phyloP scores from a whole-genome alignment of 2,113 vertebrate species.

The Sebastes fasciatus region DNA sequence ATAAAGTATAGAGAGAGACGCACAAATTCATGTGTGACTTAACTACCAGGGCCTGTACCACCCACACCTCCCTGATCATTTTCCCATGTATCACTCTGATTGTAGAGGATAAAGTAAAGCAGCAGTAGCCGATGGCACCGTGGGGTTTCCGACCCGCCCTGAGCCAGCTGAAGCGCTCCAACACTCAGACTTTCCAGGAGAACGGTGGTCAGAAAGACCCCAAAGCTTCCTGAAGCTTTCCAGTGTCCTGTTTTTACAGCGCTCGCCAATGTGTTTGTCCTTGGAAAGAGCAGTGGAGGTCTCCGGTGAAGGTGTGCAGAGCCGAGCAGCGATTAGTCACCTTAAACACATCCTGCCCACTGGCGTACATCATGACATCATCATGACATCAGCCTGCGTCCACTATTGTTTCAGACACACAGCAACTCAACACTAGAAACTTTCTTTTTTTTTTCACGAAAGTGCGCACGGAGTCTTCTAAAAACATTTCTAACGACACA shows the following conservation, averaged over 20 bases:
- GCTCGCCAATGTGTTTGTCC: conserved; percentile 61
- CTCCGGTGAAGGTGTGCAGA: conserved; percentile 59
- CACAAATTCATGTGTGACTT: conserved; percentile 58
- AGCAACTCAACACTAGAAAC: background rate
- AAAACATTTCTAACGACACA: conserved; percentile 64
- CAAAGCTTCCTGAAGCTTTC: conserved; percentile 65
- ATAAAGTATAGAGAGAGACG: conserved; percentile 61
- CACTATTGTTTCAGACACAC: conserved; percentile 57
- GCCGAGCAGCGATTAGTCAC: conserved; percentile 64
- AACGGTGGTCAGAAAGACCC: conserved; percentile 61
- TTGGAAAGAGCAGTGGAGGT: conserved; percentile 53
- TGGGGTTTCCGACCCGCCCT: conserved; percentile 46
- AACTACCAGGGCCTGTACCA: conserved; percentile 44
- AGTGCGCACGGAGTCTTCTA: conserved; percentile 32
- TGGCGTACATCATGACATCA: conserved; percentile 65
- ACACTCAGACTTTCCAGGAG: conserved; percentile 74
- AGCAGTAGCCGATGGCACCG: conserved; percentile 35
- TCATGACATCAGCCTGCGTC: conserved; percentile 69
- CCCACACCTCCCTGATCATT: conserved; percentile 65
- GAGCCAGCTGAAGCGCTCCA: conserved; percentile 32
- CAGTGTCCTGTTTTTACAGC: conserved; percentile 68
- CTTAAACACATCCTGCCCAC: conserved; percentile 71
- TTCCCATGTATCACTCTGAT: conserved; percentile 54
- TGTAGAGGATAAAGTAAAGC: conserved; percentile 47
- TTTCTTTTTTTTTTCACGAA: background rate